A percentile compares a stretch with the other conserved stretches of the same genome.
phyloP scores from a whole-genome alignment of 2,797 vertebrate species.

The Tamandua tetradactyla region DNA sequence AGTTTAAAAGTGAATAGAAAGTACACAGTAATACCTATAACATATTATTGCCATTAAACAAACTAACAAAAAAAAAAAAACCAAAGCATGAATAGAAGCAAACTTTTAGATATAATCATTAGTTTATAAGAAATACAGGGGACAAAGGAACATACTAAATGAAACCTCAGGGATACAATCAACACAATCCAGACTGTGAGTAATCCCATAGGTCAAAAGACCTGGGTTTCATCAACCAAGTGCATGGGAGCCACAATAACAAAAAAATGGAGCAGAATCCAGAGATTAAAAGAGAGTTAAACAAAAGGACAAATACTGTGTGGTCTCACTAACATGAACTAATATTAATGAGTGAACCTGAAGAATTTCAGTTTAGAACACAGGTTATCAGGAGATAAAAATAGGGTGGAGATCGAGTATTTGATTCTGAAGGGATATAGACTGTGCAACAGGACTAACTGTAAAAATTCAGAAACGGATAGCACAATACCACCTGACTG shows the following conservation, averaged over 20 bases:
- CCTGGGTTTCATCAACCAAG: not conserved
- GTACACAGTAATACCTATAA: not conserved
- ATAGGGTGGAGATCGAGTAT: too few relatives aligned
- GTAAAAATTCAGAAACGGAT: too few relatives aligned
- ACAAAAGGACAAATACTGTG: too few relatives aligned
- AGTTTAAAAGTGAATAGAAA: not conserved
- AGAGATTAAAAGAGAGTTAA: not conserved
- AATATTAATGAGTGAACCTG: too few relatives aligned
- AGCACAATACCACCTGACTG: too few relatives aligned
- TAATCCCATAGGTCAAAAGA: slow-evolving; percentile 26
- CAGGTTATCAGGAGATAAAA: too few relatives aligned
- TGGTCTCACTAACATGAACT: too few relatives aligned
- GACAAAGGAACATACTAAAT: slow-evolving; percentile 22
- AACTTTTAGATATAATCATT: not conserved
- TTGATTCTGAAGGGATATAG: too few relatives aligned
- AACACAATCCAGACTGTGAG: slow-evolving; percentile 14
- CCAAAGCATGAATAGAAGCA: not conserved
- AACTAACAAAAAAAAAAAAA: not conserved
- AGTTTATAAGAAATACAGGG: not conserved
- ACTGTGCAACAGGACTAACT: too few relatives aligned
- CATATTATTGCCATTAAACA: not conserved
- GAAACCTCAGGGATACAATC: slow-evolving; percentile 29
- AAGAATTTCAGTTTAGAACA: too few relatives aligned
- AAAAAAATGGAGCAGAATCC: not conserved
- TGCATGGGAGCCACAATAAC: not conserved